Evolutionary conservation across 2,888 invertebrate species (phyloP).

Genomic region (Tuberolachnus salignus): DNA sequence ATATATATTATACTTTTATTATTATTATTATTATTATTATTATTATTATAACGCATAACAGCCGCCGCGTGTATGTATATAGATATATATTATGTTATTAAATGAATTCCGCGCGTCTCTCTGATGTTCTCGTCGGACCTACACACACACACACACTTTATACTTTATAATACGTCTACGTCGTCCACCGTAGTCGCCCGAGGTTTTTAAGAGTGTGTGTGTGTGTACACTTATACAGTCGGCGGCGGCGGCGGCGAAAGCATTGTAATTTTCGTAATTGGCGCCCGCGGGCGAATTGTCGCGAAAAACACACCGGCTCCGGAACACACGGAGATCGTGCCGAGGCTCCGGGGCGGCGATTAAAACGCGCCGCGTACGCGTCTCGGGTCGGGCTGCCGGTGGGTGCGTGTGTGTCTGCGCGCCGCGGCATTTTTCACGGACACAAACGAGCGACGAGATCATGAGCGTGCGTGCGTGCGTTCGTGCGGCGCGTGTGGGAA

Average conservation of each 20-base stretch:
- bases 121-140: constrained; percentile 19
- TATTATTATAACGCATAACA: constrained; percentile 37
- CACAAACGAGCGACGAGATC: constrained; percentile 1
- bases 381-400: neutral
- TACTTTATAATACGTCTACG: too few relatives aligned
- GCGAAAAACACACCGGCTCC: constrained; percentile 18
- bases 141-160: neutral
- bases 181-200: neutral
- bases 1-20: constrained; percentile 1
- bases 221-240: constrained; percentile 15
- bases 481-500: constrained; percentile 19
- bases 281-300: constrained; percentile 40
- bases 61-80: constrained; percentile 10
- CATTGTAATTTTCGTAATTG: constrained; percentile 50
- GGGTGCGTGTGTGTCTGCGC: neutral
- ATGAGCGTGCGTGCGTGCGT: too few relatives aligned
- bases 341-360: constrained; percentile 14
- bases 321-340: constrained; percentile 17
- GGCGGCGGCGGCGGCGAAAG: constrained; percentile 36
- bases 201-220: neutral
- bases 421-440: constrained; percentile 15
- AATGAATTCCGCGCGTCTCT: constrained; percentile 39
- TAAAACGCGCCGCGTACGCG: neutral
- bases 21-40: neutral
- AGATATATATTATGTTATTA: constrained; percentile 35